Conservation (phyloP, 2,888 invertebrate species). For the Chymomyza amoena region DNA sequence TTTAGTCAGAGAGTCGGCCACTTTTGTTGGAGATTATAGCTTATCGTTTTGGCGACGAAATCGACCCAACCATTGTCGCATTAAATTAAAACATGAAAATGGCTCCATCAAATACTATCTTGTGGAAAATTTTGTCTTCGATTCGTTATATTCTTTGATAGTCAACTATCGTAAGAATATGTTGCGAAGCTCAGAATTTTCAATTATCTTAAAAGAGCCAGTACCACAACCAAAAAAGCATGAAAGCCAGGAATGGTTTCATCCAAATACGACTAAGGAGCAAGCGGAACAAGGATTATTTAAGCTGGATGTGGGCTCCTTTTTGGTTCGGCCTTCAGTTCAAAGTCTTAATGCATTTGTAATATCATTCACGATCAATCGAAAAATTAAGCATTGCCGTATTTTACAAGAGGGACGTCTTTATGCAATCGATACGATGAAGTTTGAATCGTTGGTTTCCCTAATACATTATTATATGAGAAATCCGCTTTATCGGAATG, state of each 20-base stretch:
- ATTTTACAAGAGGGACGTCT: conserved; percentile 95
- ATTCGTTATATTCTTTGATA: conserved; percentile 94
- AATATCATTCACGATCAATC: conserved; percentile 94
- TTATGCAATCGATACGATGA: conserved; percentile 93
- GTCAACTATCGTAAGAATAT: conserved; percentile 93
- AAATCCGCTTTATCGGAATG: conserved; percentile 93
- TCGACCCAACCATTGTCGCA: conserved; percentile 94
- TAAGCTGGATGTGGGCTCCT: conserved; percentile 94
- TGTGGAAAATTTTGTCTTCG: conserved; percentile 92
- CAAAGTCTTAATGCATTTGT: conserved; percentile 92
- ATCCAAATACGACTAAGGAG: conserved; percentile 87
- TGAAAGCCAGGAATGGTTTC: conserved; percentile 96
- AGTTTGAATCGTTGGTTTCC: conserved; percentile 97
- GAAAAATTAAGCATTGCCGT: conserved; percentile 97
- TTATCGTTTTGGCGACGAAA: conserved; percentile 95
- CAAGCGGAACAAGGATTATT: conserved; percentile 94
- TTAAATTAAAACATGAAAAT: conserved; percentile 92
- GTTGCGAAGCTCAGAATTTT: conserved; percentile 92
- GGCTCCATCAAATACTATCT: conserved; percentile 94
- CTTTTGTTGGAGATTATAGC: conserved; percentile 97
- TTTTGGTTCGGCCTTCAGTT: conserved; percentile 94
- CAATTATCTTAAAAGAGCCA: conserved; percentile 91
- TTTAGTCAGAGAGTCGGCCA: conserved; percentile 94
- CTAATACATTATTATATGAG: conserved; percentile 94
- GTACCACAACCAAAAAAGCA: conserved; percentile 97